These are phyloP conservation scores for Calliopum simillimum DNA, from an alignment of 2,888 invertebrate genomes.

Conservation along the genomic window DNA sequence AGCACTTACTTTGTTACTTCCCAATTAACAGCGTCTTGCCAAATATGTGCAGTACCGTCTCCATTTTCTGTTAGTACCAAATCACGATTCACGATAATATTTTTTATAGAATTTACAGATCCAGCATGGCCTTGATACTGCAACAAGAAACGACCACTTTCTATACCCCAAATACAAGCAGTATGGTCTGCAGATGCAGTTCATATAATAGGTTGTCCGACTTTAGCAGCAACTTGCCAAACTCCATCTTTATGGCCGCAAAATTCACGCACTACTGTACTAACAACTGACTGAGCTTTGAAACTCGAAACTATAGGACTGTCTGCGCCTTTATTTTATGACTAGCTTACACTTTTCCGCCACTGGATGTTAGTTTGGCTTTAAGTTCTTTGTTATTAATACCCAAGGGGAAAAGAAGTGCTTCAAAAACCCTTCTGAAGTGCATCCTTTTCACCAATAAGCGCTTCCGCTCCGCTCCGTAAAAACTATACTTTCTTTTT, in stretches of 20 bases:
- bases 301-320: slow-evolving; percentile 97
- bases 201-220: slow-evolving; percentile 88
- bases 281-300: slow-evolving; percentile 77
- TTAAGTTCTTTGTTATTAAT: slow-evolving; percentile 65
- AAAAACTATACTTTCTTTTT: too few relatives aligned
- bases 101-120: slow-evolving; percentile 96
- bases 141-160: slow-evolving; percentile 87
- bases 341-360: slow-evolving; percentile 79
- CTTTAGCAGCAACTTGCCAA: slow-evolving; percentile 94
- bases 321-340: slow-evolving; percentile 94
- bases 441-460: too few relatives aligned
- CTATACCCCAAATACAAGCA: slow-evolving; percentile 93
- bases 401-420: too few relatives aligned
- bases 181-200: slow-evolving; percentile 98
- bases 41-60: slow-evolving; percentile 95
- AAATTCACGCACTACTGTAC: slow-evolving; percentile 80
- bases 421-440: too few relatives aligned
- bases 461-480: too few relatives aligned
- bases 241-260: slow-evolving; percentile 97
- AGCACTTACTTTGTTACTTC: slow-evolving; percentile 74
- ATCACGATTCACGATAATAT: slow-evolving; percentile 91
- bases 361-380: slow-evolving; percentile 61
- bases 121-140: slow-evolving; percentile 96
- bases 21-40: slow-evolving; percentile 93
- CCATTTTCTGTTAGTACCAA: slow-evolving; percentile 92